phyloP scores from a whole-genome alignment of 2,888 invertebrate species.

The Troides aeacus region DNA sequence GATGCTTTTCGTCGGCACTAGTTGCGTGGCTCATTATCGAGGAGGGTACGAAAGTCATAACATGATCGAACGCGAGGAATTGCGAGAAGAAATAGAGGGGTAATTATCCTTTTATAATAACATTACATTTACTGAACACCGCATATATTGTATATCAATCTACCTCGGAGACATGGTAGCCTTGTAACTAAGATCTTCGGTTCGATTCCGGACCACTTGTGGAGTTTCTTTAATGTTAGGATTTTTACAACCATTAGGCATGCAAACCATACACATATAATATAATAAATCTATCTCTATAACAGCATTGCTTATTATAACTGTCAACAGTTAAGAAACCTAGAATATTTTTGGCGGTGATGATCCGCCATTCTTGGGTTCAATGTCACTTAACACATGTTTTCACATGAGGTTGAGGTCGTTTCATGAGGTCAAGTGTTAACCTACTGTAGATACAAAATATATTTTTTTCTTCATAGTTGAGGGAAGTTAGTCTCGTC shows the following conservation, averaged over 20 bases:
- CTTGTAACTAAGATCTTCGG: no score
- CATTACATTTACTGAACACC: not conserved
- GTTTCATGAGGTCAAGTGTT: not conserved
- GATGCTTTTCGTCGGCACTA: constrained; percentile 45
- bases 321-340: not conserved
- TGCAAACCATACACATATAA: not conserved
- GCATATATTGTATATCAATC: not conserved
- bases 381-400: no score
- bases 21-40: constrained; percentile 57
- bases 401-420: no score
- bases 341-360: no score
- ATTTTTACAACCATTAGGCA: not conserved
- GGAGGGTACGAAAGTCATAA: constrained; percentile 51
- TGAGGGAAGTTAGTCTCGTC: no score
- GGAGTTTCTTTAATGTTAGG: not conserved
- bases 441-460: not conserved
- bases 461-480: no score
- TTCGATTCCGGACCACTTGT: not conserved
- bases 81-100: constrained; percentile 45
- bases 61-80: constrained; percentile 58
- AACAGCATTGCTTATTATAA: not conserved
- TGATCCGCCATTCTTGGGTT: no score
- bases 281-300: no score
- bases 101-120: constrained; percentile 36
- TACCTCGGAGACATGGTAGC: not conserved